Base-by-base conservation (phyloP, 2,888 invertebrate species). In the Oligia strigilis region DNA sequence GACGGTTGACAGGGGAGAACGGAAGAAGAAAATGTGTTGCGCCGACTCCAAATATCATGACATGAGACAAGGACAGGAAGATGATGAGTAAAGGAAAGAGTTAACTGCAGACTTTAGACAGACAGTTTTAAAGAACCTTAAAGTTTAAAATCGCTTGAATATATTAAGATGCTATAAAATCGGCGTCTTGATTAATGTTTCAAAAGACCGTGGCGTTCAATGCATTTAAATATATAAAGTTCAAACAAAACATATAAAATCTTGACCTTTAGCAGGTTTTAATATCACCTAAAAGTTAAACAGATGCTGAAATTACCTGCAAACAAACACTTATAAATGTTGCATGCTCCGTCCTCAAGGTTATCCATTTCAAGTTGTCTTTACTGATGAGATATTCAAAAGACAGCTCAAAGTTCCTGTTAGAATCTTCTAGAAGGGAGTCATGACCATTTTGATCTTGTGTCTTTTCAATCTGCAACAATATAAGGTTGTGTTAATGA, bases 321-420 rank as follows among this genome's bases (percentile, higher is more conserved):
- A 99, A 97, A 93, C 99, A 99, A 78, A 99, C 98, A 55, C 99
- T 99, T 97, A 99, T 99, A 84, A 99, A 97, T 93, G 99, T 99
- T 1, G 99, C 99, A 96, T 99, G 98, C 87, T 99, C 98, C 88
- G 99, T 99, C 77, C 98, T 97, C 89, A 99, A 98, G 43, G 99
- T 99, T 85, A 99, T 98, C 99, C 99, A 99, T 92, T 99, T 98
- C 82, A 99, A 97, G 86, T 98, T 98, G 93, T 99, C 99, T 95
- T 98, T 99, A 52, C 98, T 98, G 97, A 99, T 98, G 80, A 99
- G 97, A 97, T 99, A 99, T 95, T 99, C 99, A 95, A 99, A 99
- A 0, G 99, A 99, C 77, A 99, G 95, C 95, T 99, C 99, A 88
- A 99, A 97, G 92, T 97, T 97, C 87, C 97, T 97, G 83, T 92